Conservation (phyloP, 2,888 invertebrate species). For the Callyntrura sp. region DNA sequence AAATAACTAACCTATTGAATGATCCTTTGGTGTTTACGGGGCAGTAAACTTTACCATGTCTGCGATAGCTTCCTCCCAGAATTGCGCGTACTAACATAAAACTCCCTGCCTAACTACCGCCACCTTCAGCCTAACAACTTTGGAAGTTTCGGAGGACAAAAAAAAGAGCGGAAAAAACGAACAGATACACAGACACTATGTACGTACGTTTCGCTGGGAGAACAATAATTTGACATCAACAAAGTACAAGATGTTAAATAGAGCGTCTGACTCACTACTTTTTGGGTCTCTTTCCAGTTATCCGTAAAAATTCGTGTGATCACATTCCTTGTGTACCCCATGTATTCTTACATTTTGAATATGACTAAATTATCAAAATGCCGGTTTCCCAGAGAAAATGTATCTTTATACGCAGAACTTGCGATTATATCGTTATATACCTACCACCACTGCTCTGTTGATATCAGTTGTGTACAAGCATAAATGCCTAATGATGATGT, state of each 20-base stretch:
- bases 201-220: neutral
- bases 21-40: neutral
- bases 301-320: neutral
- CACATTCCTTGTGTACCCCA: neutral
- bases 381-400: no score
- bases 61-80: no score
- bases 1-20: neutral
- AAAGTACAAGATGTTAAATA: neutral
- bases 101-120: neutral
- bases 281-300: neutral
- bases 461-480: no score
- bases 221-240: neutral
- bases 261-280: neutral
- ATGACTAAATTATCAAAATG: no score
- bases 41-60: neutral
- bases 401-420: no score
- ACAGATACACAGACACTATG: neutral
- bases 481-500: neutral
- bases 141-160: neutral
- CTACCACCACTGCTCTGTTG: no score
- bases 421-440: no score
- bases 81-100: no score
- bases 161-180: neutral
- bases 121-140: neutral
- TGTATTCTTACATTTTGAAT: neutral